Percentiles rank a stretch among this genome's conserved stretches.
Evolutionary conservation across 2,113 vertebrate genomes (phyloP).

Genomic region (Oceanodroma tethys): DNA sequence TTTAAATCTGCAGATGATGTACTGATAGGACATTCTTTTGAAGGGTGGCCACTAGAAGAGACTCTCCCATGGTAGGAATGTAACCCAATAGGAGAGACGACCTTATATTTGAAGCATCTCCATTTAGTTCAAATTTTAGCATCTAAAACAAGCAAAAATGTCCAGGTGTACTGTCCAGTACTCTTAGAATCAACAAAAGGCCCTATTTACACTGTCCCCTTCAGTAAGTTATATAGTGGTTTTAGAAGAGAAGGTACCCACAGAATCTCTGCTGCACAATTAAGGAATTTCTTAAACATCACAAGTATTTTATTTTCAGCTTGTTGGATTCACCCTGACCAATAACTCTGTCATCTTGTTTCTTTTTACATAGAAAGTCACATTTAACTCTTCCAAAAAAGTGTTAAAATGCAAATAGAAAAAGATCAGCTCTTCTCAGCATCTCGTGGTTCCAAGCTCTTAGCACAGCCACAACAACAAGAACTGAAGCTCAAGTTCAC

Average conservation of each 20-base stretch:
- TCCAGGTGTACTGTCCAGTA: neutral
- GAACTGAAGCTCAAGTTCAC: neutral
- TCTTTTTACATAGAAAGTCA: neutral
- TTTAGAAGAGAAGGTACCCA: neutral
- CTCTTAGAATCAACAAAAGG: neutral
- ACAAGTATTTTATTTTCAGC: neutral
- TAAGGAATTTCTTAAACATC: neutral
- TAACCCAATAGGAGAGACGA: neutral
- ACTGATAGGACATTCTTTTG: neutral
- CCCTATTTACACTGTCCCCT: neutral
- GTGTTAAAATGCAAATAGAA: neutral
- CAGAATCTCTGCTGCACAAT: neutral
- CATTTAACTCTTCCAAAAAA: neutral
- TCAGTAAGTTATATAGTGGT: neutral
- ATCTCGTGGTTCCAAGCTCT: neutral
- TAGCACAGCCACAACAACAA: neutral
- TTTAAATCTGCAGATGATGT: neutral
- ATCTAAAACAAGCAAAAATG: neutral
- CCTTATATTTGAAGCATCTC: neutral
- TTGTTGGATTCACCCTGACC: neutral
- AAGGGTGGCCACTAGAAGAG: neutral
- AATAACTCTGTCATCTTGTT: neutral
- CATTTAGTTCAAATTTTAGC: neutral
- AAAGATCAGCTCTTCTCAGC: neutral
- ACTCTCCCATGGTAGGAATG: conserved; percentile 27